phyloP scores from a whole-genome alignment of 2,113 vertebrate genomes.

The Anarrhichthys ocellatus region DNA sequence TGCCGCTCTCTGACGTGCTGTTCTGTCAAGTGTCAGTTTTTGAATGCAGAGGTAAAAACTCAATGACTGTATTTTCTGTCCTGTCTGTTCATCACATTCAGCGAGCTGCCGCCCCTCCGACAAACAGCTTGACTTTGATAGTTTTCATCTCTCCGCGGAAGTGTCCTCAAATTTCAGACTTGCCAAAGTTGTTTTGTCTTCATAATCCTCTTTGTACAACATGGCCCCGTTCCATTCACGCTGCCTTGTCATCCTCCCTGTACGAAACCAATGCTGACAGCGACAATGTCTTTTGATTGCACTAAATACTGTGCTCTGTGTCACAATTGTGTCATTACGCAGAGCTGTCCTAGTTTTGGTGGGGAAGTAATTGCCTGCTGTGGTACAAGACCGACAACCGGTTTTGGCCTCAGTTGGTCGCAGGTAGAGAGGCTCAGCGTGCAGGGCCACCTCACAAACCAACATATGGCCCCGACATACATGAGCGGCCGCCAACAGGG shows the following conservation, averaged over 20 bases:
- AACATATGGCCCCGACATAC: constrained; percentile 76
- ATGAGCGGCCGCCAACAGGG: constrained; percentile 67
- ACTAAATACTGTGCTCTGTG: constrained; percentile 52
- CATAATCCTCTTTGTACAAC: constrained; percentile 75
- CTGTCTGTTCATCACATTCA: constrained; percentile 48
- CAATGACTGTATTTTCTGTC: constrained; percentile 53
- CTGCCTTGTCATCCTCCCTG: constrained; percentile 52
- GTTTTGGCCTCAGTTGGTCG: constrained; percentile 34
- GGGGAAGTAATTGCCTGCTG: constrained; percentile 45
- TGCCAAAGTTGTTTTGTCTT: constrained; percentile 79
- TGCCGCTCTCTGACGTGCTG: constrained; percentile 64
- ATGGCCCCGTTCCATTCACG: constrained; percentile 56
- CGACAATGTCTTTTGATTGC: constrained; percentile 51
- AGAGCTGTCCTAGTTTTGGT: constrained; percentile 55
- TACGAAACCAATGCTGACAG: constrained; percentile 67
- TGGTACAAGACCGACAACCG: constrained; percentile 35
- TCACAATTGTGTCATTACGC: constrained; percentile 31
- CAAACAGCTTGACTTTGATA: constrained; percentile 74
- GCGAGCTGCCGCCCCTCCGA: constrained; percentile 55
- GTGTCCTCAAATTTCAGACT: constrained; percentile 78
- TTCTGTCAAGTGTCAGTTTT: constrained; percentile 73
- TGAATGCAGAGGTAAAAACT: constrained; percentile 62
- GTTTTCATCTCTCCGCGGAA: constrained; percentile 69
- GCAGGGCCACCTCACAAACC: constrained; percentile 32
- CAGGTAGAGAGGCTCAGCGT: constrained; percentile 41